Percentiles rank a stretch among this genome's conserved stretches.
These are phyloP conservation scores for Chionoecetes opilio DNA, from an alignment of 1,140 invertebrate genomes.

Conservation along the genomic window DNA sequence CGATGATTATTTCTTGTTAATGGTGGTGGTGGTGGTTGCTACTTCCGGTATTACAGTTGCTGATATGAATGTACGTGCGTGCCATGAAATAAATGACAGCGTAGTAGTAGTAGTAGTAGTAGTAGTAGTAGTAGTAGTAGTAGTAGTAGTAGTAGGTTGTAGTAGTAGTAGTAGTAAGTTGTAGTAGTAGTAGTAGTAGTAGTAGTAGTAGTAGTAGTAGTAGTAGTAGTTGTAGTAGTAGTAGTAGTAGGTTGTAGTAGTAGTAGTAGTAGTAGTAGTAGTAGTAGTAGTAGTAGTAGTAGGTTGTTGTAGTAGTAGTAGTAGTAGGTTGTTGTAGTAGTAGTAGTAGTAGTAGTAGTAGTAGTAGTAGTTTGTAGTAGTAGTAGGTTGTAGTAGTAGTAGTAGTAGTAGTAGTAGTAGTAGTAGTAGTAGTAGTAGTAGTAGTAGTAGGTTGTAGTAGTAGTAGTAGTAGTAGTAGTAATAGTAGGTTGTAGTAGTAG, in stretches of 20 bases:
- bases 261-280: background rate
- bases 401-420: constrained; percentile 29
- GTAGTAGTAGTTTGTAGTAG: too few relatives aligned
- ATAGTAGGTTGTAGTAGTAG: too few relatives aligned
- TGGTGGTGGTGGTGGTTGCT: too few relatives aligned
- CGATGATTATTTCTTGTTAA: too few relatives aligned
- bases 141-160: constrained; percentile 1
- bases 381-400: background rate
- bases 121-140: constrained; percentile 29
- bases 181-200: constrained; percentile 23
- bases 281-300: background rate
- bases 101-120: constrained; percentile 29
- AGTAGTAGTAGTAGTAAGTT: background rate
- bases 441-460: constrained; percentile 8
- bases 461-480: too few relatives aligned
- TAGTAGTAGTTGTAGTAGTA: constrained; percentile 30
- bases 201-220: constrained; percentile 29
- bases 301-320: too few relatives aligned
- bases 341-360: too few relatives aligned
- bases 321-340: too few relatives aligned
- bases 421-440: constrained; percentile 30
- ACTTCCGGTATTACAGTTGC: too few relatives aligned
- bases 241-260: background rate
- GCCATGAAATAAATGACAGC: too few relatives aligned
- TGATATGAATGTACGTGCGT: too few relatives aligned